Conservation (phyloP, 2,888 invertebrate genomes). For the Lasioglossum zephyrum region DNA sequence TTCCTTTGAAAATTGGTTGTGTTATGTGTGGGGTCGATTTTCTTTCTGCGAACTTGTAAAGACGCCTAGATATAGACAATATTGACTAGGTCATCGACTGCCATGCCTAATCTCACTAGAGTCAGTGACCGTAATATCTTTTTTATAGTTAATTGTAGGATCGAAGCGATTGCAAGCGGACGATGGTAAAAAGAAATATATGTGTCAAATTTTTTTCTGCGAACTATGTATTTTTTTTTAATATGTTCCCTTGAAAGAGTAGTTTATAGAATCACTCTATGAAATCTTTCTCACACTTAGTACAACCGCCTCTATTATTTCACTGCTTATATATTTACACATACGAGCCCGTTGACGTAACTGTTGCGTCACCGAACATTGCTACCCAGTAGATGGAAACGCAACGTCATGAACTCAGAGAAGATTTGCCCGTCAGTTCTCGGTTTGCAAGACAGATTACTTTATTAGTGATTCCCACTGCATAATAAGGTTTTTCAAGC, state of each 20-base stretch:
- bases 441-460: neutral
- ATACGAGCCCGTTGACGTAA: neutral
- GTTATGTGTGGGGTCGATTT: neutral
- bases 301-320: neutral
- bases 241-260: too few species aligned
- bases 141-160: neutral
- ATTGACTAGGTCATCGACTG: conserved; percentile 1
- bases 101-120: neutral
- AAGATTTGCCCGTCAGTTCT: neutral
- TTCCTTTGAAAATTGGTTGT: too few species aligned
- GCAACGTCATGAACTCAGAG: neutral
- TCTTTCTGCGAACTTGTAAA: neutral
- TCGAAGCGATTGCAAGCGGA: neutral
- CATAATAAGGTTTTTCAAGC: neutral
- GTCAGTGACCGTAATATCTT: neutral
- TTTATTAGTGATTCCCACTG: neutral
- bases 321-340: neutral
- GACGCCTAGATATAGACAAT: neutral
- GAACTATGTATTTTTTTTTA: neutral
- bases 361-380: neutral
- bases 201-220: neutral
- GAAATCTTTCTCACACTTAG: neutral
- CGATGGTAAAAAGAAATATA: neutral
- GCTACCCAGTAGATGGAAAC: neutral
- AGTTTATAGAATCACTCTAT: neutral